Conservation (phyloP, 1,140 invertebrate species). For the Oreohelix idahoensis region DNA sequence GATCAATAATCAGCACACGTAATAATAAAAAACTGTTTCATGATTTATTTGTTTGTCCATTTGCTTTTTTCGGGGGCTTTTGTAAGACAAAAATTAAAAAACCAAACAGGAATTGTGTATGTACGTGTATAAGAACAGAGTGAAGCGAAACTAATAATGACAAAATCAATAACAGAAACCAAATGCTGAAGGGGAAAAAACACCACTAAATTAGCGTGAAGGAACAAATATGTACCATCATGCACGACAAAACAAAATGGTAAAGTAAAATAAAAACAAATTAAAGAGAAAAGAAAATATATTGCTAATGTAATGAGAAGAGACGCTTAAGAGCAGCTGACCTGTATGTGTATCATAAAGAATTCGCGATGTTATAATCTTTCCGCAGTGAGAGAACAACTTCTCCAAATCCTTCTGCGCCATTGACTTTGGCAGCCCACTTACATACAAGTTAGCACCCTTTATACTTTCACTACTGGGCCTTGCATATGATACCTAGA, state of each 20-base stretch:
- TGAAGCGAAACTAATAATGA: background rate
- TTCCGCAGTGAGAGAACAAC: constrained; percentile 95
- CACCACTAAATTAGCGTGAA: background rate
- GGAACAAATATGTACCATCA: constrained; percentile 32
- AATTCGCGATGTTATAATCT: constrained; percentile 99
- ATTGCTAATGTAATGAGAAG: constrained; percentile 33
- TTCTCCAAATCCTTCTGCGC: constrained; percentile 96
- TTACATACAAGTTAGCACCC: constrained; percentile 99
- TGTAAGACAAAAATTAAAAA: no score
- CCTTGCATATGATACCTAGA: constrained; percentile 95
- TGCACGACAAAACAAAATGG: constrained; percentile 3
- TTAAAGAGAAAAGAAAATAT: constrained; percentile 19
- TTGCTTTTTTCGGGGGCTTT: no score
- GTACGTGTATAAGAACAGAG: no score
- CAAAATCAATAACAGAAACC: background rate
- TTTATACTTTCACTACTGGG: constrained; percentile 99
- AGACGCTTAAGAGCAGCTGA: constrained; percentile 57
- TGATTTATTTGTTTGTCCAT: no score
- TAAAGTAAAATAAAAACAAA: background rate
- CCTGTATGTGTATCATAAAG: constrained; percentile 85
- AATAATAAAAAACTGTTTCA: no score
- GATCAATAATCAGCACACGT: no score
- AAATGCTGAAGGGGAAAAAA: background rate
- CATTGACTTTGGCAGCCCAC: constrained; percentile 98
- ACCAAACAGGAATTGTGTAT: no score